These are phyloP conservation scores for Papilio aristodemus DNA, from an alignment of 1,140 invertebrate species.

Conservation along the genomic window DNA sequence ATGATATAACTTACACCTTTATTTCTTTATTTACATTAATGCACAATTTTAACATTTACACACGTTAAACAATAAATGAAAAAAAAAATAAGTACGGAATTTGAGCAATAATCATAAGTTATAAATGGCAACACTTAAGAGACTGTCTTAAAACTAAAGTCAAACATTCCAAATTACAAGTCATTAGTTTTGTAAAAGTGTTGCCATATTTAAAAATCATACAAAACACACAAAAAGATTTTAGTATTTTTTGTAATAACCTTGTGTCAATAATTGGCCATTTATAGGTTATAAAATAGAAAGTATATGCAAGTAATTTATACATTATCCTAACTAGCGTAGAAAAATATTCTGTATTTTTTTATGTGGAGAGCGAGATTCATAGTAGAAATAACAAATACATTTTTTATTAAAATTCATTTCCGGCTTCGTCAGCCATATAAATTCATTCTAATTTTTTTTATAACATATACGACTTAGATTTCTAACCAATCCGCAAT, in stretches of 20 bases:
- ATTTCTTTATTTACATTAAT: constrained; percentile 69
- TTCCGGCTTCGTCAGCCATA: constrained; percentile 1
- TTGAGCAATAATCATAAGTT: constrained; percentile 56
- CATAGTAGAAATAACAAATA: neutral
- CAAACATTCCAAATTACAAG: neutral
- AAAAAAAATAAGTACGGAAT: constrained; percentile 49
- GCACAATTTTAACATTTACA: constrained; percentile 55
- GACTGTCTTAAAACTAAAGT: neutral
- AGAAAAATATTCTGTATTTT: constrained; percentile 20
- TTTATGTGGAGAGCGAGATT: constrained; percentile 27
- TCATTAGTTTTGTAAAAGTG: constrained; percentile 17
- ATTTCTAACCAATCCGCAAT: constrained; percentile 45
- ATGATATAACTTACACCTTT: constrained; percentile 70
- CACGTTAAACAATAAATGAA: constrained; percentile 47
- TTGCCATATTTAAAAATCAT: constrained; percentile 22
- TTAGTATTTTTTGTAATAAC: constrained; percentile 6
- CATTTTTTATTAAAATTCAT: constrained; percentile 10
- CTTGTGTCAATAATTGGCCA: neutral
- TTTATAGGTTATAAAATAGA: neutral
- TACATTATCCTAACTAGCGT: constrained; percentile 18
- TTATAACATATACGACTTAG: constrained; percentile 35
- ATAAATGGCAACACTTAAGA: constrained; percentile 44
- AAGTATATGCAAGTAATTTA: constrained; percentile 7
- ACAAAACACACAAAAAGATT: constrained; percentile 23
- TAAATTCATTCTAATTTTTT: constrained; percentile 22